A percentile compares a stretch with the other conserved stretches of the same genome.
Evolutionary conservation across 2,113 vertebrate species (phyloP).

Genomic region (Amia ocellicauda): DNA sequence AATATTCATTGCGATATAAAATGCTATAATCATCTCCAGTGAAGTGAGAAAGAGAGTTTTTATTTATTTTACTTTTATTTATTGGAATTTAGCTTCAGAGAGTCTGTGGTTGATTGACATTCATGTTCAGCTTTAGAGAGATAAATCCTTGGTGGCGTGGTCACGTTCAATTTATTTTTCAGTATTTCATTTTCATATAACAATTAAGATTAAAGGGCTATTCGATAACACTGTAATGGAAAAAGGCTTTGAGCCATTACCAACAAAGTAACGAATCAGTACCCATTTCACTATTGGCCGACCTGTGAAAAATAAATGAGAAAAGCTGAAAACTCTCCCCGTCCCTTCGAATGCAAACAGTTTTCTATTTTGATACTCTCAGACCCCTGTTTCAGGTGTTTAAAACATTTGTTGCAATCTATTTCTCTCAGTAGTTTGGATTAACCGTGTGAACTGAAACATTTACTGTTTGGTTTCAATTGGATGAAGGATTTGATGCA

Average conservation of each 20-base stretch:
- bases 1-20: no score
- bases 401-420: no score
- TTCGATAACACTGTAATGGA: neutral
- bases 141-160: neutral
- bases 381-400: no score
- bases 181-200: neutral
- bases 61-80: no score
- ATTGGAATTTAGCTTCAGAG: neutral
- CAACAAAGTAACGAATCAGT: neutral
- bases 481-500: no score
- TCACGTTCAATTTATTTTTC: neutral
- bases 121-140: neutral
- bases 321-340: neutral
- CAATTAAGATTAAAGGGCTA: conserved; percentile 4
- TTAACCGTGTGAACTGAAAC: no score
- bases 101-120: neutral
- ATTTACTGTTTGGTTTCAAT: no score
- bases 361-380: neutral
- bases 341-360: neutral
- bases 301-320: neutral
- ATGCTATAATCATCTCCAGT: no score
- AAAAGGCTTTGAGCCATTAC: neutral
- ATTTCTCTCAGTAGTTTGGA: no score
- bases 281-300: neutral
- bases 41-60: no score